Conservation (phyloP, 2,113 vertebrate genomes). For the Pardalotus punctatus region DNA sequence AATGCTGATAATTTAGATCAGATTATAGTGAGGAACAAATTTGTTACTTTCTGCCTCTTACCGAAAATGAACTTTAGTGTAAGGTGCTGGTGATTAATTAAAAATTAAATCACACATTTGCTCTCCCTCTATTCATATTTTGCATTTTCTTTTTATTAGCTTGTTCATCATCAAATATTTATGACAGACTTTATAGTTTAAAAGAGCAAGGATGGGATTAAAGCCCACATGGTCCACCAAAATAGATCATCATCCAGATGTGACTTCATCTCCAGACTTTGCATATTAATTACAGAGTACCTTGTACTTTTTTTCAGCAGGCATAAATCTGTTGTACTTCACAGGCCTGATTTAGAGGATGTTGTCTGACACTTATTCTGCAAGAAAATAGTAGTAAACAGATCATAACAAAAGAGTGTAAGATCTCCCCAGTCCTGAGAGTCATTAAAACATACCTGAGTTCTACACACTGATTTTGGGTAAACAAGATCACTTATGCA, state of each 20-base stretch:
- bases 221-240: conserved; percentile 45
- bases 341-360: not conserved
- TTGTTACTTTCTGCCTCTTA: not conserved
- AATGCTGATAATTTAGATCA: not conserved
- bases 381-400: not conserved
- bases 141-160: conserved; percentile 67
- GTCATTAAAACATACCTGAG: not conserved
- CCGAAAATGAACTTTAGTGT: conserved; percentile 1
- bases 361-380: not conserved
- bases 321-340: not conserved
- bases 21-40: not conserved
- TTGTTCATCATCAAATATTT: conserved; percentile 73
- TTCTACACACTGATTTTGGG: not conserved
- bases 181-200: conserved; percentile 64
- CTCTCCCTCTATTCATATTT: conserved; percentile 54
- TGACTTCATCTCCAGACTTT: conserved; percentile 57
- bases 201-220: conserved; percentile 65
- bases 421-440: not conserved
- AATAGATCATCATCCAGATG: conserved; percentile 64
- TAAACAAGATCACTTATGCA: not conserved
- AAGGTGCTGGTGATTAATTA: conserved; percentile 67
- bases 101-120: conserved; percentile 61
- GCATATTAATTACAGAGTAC: conserved; percentile 37
- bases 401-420: not conserved
- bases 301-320: not conserved